Base-by-base conservation (phyloP, 2,113 vertebrate species). In the Ibidorhyncha struthersii region DNA sequence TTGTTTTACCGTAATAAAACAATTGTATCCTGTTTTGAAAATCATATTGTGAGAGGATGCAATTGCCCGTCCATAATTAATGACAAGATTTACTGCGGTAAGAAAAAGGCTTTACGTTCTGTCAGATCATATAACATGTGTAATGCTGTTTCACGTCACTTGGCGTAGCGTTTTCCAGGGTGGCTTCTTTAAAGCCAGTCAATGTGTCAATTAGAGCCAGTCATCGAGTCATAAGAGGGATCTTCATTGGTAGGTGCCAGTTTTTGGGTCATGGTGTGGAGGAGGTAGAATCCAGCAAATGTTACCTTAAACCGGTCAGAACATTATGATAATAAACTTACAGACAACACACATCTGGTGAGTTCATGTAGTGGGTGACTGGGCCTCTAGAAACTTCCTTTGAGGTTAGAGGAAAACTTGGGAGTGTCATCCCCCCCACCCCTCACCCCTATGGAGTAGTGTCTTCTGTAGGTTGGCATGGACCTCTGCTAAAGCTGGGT, bases 281-380 rank as follows among this genome's bases (percentile, higher is more conserved):
- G 41, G 55, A 3, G 5, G 8, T n/a, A 66, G 27, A 80, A 30
- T 47, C 21, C 23, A 58, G 16, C 6, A 49, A 49, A 50, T 18
- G 8, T 59, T 71, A 30, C 34, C 10, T 84, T 77, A 38, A 86
- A 63, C 27, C 0, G 2, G 8, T n/a, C 20, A 77, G 59, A 72
- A 26, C 15, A 29, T 16, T 21, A 12, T 59, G 32, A 19, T 72
- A 12, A 27, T 25, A 78, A 69, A n/a, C 12, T 61, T 55, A 8
- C 4, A 58, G 30, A 14, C 38, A 69, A 0, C 0, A 1, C 10
- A 19, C 2, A 10, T 88, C 40, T 74, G 2, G 3, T 87, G 19
- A 25, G 38, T 14, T 38, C 18, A 21, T 0, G 0, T 63, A 27
- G 18, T 62, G 41, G 12, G 14, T 79, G 45, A 4, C 38, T 30